A percentile compares a stretch with the other conserved stretches of the same genome.
Evolutionary conservation across 2,888 invertebrate genomes (phyloP).

Genomic region (Coleophora flavipennella): DNA sequence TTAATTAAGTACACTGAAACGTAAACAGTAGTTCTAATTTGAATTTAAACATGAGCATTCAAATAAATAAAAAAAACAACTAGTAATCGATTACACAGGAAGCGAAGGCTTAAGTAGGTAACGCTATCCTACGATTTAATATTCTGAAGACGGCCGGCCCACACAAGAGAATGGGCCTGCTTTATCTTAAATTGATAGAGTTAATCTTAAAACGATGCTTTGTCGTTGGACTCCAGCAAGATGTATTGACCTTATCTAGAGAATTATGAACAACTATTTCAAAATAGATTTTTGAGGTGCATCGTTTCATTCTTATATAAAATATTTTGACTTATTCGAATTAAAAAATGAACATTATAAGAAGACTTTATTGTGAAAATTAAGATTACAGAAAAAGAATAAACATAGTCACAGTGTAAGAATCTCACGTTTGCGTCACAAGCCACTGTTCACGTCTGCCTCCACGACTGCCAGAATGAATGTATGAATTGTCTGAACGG

Average conservation of each 20-base stretch:
- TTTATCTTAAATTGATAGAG: constrained; percentile 55
- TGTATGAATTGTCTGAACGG: no score
- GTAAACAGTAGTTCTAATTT: neutral
- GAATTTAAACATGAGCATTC: neutral
- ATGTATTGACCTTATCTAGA: constrained; percentile 36
- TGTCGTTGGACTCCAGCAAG: constrained; percentile 42
- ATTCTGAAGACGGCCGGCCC: constrained; percentile 25
- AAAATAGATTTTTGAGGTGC: constrained; percentile 17
- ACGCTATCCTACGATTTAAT: no score
- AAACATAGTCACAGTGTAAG: no score
- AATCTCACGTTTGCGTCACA: no score
- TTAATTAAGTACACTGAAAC: no score
- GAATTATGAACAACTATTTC: constrained; percentile 23
- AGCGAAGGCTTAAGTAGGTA: neutral
- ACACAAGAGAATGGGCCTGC: constrained; percentile 45
- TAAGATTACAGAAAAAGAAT: no score
- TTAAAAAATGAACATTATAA: no score
- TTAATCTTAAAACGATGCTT: constrained; percentile 57
- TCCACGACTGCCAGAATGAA: no score
- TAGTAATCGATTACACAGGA: neutral
- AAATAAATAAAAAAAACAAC: neutral
- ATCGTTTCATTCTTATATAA: constrained; percentile 33
- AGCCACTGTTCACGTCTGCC: no score
- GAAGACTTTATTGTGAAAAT: no score
- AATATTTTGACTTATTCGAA: no score